These are phyloP conservation scores for Brienomyrus longianalis DNA, from an alignment of 2,113 vertebrate species.

Conservation along the genomic window DNA sequence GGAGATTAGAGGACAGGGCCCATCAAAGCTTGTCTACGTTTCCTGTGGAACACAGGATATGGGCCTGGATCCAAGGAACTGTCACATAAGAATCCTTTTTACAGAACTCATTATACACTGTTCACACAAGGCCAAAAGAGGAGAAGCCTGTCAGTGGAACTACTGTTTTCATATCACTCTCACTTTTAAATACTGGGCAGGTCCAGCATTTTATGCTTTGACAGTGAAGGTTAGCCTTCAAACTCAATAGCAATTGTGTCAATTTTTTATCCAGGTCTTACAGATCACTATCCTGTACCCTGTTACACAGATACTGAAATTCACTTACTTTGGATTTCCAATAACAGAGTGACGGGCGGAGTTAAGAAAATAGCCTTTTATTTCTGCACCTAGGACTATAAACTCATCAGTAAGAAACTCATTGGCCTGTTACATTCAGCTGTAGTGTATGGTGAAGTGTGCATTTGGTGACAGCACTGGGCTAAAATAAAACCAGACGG, in stretches of 20 bases:
- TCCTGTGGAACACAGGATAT: background rate
- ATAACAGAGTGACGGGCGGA: background rate
- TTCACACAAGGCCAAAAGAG: background rate
- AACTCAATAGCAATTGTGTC: background rate
- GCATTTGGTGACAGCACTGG: background rate
- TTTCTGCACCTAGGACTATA: background rate
- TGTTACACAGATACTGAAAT: background rate
- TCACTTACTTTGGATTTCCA: background rate
- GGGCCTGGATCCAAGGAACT: background rate
- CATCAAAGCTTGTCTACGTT: constrained; percentile 1
- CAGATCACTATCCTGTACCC: background rate
- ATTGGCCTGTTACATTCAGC: background rate
- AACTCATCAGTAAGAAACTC: background rate
- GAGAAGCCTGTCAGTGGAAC: background rate
- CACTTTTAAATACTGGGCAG: background rate
- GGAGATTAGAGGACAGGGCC: background rate
- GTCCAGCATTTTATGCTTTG: background rate
- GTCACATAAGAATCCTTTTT: background rate
- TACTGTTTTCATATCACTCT: background rate
- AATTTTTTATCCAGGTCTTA: background rate
- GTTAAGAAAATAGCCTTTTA: background rate
- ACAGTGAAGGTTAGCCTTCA: background rate
- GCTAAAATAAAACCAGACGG: background rate
- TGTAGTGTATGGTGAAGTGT: background rate
- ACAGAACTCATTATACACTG: background rate